Conservation (phyloP, 2,888 invertebrate genomes). For the Galerucella pusilla region DNA sequence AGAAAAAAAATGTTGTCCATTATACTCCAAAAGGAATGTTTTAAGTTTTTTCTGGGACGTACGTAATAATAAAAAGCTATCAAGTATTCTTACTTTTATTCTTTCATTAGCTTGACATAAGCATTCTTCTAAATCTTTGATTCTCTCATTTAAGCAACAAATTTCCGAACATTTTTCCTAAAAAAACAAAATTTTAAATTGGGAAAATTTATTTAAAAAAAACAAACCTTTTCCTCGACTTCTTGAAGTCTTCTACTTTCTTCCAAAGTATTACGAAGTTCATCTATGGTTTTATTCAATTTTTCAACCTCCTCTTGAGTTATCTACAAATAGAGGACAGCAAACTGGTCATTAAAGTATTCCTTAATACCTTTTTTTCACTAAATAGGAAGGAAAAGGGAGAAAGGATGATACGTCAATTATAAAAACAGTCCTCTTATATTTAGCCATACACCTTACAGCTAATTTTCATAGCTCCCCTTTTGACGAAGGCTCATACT, state of each 20-base stretch:
- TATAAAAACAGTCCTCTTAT: too few relatives aligned
- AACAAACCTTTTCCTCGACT: slow-evolving; percentile 48
- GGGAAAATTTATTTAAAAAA: neutral
- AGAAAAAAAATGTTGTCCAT: too few relatives aligned
- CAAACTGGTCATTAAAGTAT: neutral
- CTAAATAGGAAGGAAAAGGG: neutral
- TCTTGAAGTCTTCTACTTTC: slow-evolving; percentile 45
- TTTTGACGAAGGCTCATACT: too few relatives aligned
- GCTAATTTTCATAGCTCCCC: too few relatives aligned
- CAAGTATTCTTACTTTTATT: slow-evolving; percentile 42
- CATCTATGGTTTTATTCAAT: slow-evolving; percentile 50
- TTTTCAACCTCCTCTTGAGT: slow-evolving; percentile 49
- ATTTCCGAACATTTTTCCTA: slow-evolving; percentile 51
- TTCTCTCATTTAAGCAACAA: slow-evolving; percentile 48
- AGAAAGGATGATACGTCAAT: neutral
- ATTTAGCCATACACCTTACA: too few relatives aligned
- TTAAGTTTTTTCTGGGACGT: too few relatives aligned
- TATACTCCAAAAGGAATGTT: too few relatives aligned
- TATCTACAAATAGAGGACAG: slow-evolving; percentile 38
- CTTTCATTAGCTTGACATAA: slow-evolving; percentile 48
- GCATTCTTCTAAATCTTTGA: slow-evolving; percentile 48
- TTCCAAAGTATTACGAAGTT: slow-evolving; percentile 47
- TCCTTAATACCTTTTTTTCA: neutral
- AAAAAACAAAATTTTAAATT: slow-evolving; percentile 23
- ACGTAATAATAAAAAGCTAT: neutral